Evolutionary conservation across 2,797 vertebrate species (phyloP), one percentile per base, ranked within the genome.

Genomic region (Sebastes cheni): DNA sequence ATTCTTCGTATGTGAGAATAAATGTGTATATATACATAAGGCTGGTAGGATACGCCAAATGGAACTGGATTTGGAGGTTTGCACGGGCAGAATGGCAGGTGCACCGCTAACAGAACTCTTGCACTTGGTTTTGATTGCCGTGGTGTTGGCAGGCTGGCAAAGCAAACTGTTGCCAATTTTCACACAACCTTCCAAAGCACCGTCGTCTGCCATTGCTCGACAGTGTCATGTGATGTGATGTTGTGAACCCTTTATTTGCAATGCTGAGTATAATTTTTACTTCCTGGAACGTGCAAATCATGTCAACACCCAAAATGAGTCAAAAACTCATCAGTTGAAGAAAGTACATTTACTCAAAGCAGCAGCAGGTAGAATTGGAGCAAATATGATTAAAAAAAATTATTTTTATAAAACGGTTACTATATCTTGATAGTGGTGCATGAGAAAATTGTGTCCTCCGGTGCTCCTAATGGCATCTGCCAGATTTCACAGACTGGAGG

Each of bases 1-100:
- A 75, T 70, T 73, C 55, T 14, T 46, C 1, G 6, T 67, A 67
- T 72, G 77, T 61, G 64, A 71, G 71, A 68, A 55, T 50, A 60
- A 69, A 67, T 74, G 54, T 81, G 67, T 46, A 16, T 10, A 20
- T 6, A 20, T 12, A 56, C 27, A 58, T 39, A n/a, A 65, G 32
- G 16, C 80, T 42, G 34, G 66, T 16, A 36, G 34, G 61, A 52
- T 20, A 10, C 59, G 39, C n/a, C n/a, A 32, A 50, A 60, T 59
- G 3, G 74, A 69, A 68, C 36, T 1, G 18, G 7, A 67, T 62
- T 81, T 23, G 50, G 61, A 52, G 55, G 55, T 71, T 67, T 71
- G 29, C 42, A 11, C n/a, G 34, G 34, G 66, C 8, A 62, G 72
- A 75, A 67, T 58, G 8, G 50, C 20, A 61, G 46, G 22, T 64